Conservation (phyloP, 2,888 invertebrate species). For the Tupiocoris notatus region DNA sequence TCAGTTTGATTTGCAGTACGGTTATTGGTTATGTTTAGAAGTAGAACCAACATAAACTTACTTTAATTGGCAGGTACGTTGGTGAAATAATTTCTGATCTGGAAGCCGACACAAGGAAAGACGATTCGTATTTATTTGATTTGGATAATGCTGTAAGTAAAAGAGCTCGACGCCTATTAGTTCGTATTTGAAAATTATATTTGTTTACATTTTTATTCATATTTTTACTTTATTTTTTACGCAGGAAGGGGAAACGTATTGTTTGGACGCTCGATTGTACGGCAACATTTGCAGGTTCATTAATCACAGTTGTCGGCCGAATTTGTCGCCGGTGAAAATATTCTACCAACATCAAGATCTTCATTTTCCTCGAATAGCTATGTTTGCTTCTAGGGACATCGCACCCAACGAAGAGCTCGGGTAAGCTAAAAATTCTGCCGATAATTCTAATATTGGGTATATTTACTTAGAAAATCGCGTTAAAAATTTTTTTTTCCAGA, state of each 20-base stretch:
- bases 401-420: constrained; percentile 79
- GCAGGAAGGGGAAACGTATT: constrained; percentile 71
- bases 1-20: no score
- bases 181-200: neutral
- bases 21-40: no score
- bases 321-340: constrained; percentile 82
- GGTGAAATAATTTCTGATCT: constrained; percentile 84
- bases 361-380: constrained; percentile 82
- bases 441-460: no score
- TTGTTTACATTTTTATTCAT: constrained; percentile 20
- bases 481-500: no score
- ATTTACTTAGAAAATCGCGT: neutral
- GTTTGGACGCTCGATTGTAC: constrained; percentile 86
- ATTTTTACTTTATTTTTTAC: no score
- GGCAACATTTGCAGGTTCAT: constrained; percentile 90
- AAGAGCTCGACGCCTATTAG: no score
- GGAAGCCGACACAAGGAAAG: constrained; percentile 78
- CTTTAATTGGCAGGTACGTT: constrained; percentile 65
- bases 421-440: constrained; percentile 58
- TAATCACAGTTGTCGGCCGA: constrained; percentile 89
- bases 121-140: constrained; percentile 89
- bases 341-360: constrained; percentile 84
- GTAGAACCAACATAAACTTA: no score
- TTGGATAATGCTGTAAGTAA: constrained; percentile 68
- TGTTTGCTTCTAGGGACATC: constrained; percentile 80